These are phyloP conservation scores for Melanotaenia duboulayi DNA, from an alignment of 2,113 vertebrate species.

Conservation along the genomic window DNA sequence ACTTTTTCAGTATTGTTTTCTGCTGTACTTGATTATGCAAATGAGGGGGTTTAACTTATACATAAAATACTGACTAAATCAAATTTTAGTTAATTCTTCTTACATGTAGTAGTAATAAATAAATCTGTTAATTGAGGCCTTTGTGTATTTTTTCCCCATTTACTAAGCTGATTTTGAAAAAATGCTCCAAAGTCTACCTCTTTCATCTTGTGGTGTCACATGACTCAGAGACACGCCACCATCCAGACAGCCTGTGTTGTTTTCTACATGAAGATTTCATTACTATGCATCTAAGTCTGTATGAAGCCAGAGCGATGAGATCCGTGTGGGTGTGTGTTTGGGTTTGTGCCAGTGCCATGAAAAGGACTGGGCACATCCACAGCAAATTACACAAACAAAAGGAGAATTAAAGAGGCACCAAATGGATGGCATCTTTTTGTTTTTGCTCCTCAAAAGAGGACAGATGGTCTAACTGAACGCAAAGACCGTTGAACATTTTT, in stretches of 20 bases:
- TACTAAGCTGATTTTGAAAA: neutral
- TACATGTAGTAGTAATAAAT: too few relatives aligned
- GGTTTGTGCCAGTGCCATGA: conserved; percentile 20
- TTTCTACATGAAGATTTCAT: conserved; percentile 25
- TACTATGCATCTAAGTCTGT: neutral
- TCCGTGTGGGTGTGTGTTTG: conserved; percentile 22
- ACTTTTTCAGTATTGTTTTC: too few relatives aligned
- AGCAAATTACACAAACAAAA: conserved; percentile 60
- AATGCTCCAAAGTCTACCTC: conserved; percentile 18
- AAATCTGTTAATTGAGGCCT: too few relatives aligned
- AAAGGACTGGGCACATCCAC: conserved; percentile 34
- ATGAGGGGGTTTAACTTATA: too few relatives aligned
- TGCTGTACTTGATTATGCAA: too few relatives aligned
- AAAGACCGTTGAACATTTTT: neutral
- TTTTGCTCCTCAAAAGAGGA: conserved; percentile 48
- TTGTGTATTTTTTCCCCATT: neutral
- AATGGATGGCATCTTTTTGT: conserved; percentile 64
- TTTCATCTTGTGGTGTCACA: neutral
- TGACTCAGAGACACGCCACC: neutral
- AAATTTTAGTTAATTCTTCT: too few relatives aligned
- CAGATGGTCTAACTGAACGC: conserved; percentile 71
- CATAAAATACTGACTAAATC: too few relatives aligned
- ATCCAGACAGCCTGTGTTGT: conserved; percentile 2
- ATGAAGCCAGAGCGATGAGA: conserved; percentile 19
- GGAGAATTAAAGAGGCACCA: conserved; percentile 51